Percentiles rank a stretch among this genome's conserved stretches.
Conservation (phyloP, 2,888 invertebrate species). For the Leptogaster cylindrica region DNA sequence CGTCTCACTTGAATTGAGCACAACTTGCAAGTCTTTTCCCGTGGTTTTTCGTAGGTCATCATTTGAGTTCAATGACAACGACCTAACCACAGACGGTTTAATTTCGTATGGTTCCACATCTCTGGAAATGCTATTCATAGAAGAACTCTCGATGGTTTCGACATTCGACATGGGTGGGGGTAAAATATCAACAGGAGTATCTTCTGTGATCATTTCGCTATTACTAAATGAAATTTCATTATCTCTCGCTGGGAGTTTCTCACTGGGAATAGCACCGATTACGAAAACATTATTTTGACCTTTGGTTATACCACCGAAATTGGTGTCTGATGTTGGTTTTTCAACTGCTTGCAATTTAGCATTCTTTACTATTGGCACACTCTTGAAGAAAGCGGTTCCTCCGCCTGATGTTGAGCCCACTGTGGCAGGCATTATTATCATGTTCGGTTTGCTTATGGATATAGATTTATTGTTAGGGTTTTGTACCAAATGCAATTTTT, state of each 20-base stretch:
- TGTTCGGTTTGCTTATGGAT: constrained; percentile 54
- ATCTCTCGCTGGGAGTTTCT: constrained; percentile 24
- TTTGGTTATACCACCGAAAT: constrained; percentile 10
- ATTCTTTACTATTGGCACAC: constrained; percentile 34
- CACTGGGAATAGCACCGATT: constrained; percentile 48
- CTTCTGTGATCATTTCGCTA: constrained; percentile 64
- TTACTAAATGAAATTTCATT: constrained; percentile 45
- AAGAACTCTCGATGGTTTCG: constrained; percentile 50
- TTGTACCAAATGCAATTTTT: constrained; percentile 59
- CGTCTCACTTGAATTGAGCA: not conserved
- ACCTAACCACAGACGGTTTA: not conserved
- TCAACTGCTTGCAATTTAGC: constrained; percentile 23
- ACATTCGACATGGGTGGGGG: constrained; percentile 51
- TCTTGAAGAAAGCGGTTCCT: constrained; percentile 26
- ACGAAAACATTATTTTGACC: constrained; percentile 49
- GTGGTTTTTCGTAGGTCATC: not conserved
- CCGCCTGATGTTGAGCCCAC: constrained; percentile 24
- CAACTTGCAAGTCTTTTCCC: not conserved
- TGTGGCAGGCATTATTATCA: constrained; percentile 56
- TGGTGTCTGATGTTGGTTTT: constrained; percentile 23
- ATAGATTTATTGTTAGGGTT: constrained; percentile 49
- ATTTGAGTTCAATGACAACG: not conserved
- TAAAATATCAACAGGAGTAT: constrained; percentile 65
- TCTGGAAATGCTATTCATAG: not conserved
- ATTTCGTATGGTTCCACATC: constrained; percentile 8